phyloP scores from a whole-genome alignment of 2,113 vertebrate genomes.

The Oreochromis tanganicae region DNA sequence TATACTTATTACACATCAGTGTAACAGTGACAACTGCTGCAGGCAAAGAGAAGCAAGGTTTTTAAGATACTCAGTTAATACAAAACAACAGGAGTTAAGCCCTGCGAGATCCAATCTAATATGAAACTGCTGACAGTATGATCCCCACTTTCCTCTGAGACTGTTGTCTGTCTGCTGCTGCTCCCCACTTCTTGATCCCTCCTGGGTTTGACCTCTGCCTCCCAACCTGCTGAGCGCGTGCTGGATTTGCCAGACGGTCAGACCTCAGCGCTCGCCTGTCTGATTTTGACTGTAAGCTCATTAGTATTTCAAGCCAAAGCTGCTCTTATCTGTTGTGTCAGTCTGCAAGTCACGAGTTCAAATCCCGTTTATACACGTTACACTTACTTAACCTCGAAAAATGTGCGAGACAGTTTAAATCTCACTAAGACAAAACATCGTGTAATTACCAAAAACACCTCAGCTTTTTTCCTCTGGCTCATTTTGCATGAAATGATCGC shows the following conservation, averaged over 20 bases:
- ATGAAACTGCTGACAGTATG: neutral
- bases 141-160: neutral
- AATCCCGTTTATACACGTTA: neutral
- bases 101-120: rapidly evolving
- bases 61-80: neutral
- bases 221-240: neutral
- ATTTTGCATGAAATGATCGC: rapidly evolving
- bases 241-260: neutral
- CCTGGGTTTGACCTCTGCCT: neutral
- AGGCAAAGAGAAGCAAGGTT: neutral
- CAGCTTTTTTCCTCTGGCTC: neutral
- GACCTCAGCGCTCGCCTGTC: neutral
- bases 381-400: neutral
- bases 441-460: neutral
- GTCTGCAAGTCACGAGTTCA: neutral
- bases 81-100: neutral
- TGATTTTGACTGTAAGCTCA: neutral
- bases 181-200: neutral
- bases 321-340: neutral
- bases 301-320: neutral
- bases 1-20: neutral
- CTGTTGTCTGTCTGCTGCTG: neutral
- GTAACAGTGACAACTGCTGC: neutral
- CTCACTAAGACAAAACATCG: neutral
- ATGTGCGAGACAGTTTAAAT: neutral